Conservation (phyloP, 2,888 invertebrate species). For the Osedax fenrisi region DNA sequence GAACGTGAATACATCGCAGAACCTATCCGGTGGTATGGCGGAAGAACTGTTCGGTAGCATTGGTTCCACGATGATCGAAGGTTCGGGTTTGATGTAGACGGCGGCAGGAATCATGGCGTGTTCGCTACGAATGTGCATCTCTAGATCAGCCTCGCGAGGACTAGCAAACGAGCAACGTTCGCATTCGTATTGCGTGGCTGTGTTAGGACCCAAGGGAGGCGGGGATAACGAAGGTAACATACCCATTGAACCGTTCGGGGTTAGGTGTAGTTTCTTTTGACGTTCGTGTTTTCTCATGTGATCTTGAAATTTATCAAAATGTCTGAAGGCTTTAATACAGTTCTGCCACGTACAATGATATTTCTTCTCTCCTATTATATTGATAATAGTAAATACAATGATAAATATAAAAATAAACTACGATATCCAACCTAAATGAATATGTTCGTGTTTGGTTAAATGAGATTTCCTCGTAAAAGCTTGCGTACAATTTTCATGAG, state of each 20-base stretch:
- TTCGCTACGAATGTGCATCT: not conserved
- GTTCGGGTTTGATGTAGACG: not conserved
- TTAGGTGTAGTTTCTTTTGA: not conserved
- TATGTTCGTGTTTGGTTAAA: not conserved
- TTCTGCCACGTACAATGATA: not conserved
- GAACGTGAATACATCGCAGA: not conserved
- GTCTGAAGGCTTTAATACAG: not conserved
- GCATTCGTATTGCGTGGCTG: not conserved
- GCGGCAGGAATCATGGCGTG: not conserved
- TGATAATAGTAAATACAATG: not conserved
- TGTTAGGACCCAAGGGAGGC: too few species aligned
- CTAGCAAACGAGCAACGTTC: not conserved
- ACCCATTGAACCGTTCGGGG: not conserved
- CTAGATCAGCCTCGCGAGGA: not conserved
- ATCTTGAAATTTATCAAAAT: not conserved
- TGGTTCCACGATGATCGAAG: too few species aligned
- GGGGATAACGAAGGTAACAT: not conserved
- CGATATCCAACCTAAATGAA: not conserved
- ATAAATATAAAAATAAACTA: not conserved
- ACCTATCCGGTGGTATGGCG: not conserved
- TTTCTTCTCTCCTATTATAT: not conserved
- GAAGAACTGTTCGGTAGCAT: too few species aligned
- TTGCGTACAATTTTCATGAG: not conserved
- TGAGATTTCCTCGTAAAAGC: not conserved
- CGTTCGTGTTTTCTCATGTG: not conserved